Evolutionary conservation across 2,797 vertebrate genomes (phyloP), one percentile per base, ranked within the genome.

Genomic region (Ciconia nigra): DNA sequence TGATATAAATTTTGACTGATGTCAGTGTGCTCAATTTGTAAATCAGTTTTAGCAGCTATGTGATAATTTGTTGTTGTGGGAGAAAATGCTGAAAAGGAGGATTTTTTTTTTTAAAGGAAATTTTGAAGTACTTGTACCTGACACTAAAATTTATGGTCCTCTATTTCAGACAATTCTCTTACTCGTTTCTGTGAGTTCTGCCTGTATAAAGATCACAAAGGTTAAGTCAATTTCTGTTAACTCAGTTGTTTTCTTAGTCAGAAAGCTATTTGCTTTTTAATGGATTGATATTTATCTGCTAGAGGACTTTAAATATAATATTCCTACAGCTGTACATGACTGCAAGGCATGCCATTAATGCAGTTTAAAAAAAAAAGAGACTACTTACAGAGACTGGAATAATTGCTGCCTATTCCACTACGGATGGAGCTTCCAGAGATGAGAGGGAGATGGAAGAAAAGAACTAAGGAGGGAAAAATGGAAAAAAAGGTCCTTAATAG

Each of bases 351-450:
- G 54, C 47, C 62, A 83, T 81, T 89, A 94, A 88, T 77, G 83
- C 65, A 93, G 67, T 76, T 47, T 2, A 65, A 63, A 55, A 37
- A 71, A 57, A 15, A 17, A 17, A 37, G 20, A 73, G 55, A 65
- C 82, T 97, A 98, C 98, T 98, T 97, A 98, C 98, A 94, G 84
- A 96, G 88, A 87, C 71, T 91, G 78, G 97, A 97, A 87, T 97
- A 97, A 96, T 97, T 98, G 84, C 87, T 97, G 89, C 95, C 89
- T 86, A 93, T 95, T 95, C 97, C 96, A 80, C 88, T 95, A 84
- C 9, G 89, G 92, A 96, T 83, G 61, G 97, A 97, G 93, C 93
- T 96, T 93, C 95, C 96, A 87, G 92, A 93, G 93, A 96, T 81
- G 80, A 97, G 73, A 93, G 94, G 87, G 94, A 94, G 93, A 74